A percentile compares a stretch with the other conserved stretches of the same genome.
These are phyloP conservation scores for Chelonus formosanus DNA, from an alignment of 2,888 invertebrate genomes.

Conservation along the genomic window DNA sequence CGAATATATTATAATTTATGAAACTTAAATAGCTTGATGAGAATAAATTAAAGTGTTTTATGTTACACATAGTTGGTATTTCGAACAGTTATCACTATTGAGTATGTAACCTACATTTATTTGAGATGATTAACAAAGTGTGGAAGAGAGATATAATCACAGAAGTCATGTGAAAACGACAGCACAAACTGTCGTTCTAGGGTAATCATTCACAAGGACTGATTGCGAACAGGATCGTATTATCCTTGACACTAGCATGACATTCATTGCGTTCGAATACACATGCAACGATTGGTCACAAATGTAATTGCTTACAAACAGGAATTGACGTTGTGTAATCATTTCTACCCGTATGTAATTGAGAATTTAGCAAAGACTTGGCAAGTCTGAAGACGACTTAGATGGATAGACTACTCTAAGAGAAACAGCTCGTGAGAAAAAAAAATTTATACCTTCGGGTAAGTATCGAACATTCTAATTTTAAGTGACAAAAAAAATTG, in stretches of 20 bases:
- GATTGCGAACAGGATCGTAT: conserved; percentile 23
- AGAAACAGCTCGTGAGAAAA: neutral
- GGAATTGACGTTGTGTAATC: conserved; percentile 18
- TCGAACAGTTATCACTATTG: no score
- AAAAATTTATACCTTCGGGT: no score
- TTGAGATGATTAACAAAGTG: neutral
- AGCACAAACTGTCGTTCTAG: no score
- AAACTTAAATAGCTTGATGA: no score
- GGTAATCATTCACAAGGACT: conserved; percentile 10
- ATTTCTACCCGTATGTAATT: conserved; percentile 6
- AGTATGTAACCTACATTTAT: no score
- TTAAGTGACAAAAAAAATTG: no score
- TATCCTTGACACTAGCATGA: conserved; percentile 26
- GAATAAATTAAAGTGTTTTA: no score
- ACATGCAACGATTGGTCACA: conserved; percentile 9
- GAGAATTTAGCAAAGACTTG: conserved; percentile 5
- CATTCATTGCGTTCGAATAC: conserved; percentile 24
- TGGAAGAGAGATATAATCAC: no score
- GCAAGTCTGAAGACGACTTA: neutral
- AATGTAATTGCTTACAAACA: conserved; percentile 17
- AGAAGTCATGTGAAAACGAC: no score
- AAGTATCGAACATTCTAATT: no score
- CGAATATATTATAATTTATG: no score
- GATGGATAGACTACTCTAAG: neutral
- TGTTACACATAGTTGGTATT: no score